Conservation (phyloP, 2,797 vertebrate genomes). For the Thamnophis elegans region DNA sequence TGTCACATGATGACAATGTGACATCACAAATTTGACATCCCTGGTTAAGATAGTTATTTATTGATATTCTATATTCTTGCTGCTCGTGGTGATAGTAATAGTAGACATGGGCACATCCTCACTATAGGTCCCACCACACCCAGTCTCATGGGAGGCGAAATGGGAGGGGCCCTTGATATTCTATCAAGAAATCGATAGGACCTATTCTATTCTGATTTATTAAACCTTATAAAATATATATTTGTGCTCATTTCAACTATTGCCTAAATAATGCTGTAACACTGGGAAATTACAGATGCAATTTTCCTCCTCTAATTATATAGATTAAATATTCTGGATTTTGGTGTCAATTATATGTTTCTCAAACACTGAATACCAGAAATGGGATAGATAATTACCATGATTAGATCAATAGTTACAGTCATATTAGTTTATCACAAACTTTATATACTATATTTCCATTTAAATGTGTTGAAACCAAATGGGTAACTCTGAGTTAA, state of each 20-base stretch:
- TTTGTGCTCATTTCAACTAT: neutral
- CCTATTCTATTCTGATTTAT: neutral
- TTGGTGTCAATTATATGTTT: neutral
- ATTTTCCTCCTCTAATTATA: neutral
- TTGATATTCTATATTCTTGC: too few relatives aligned
- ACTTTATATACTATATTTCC: neutral
- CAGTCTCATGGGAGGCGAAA: too few relatives aligned
- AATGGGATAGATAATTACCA: neutral
- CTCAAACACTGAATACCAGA: neutral
- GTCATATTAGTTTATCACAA: neutral
- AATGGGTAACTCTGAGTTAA: neutral
- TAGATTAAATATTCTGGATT: neutral
- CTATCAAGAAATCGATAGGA: neutral
- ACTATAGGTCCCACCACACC: too few relatives aligned
- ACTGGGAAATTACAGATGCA: neutral
- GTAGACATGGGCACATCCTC: too few relatives aligned
- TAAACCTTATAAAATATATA: neutral
- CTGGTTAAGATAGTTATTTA: neutral
- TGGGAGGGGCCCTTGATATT: too few relatives aligned
- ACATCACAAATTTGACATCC: too few relatives aligned
- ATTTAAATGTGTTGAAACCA: neutral
- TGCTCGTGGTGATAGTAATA: too few relatives aligned
- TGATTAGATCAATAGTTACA: neutral
- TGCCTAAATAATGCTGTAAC: neutral
- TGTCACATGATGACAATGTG: fast-evolving